Evolutionary conservation across 2,888 invertebrate genomes (phyloP), one percentile per base, ranked within the genome.

Genomic region (Seladonia tumulorum): DNA sequence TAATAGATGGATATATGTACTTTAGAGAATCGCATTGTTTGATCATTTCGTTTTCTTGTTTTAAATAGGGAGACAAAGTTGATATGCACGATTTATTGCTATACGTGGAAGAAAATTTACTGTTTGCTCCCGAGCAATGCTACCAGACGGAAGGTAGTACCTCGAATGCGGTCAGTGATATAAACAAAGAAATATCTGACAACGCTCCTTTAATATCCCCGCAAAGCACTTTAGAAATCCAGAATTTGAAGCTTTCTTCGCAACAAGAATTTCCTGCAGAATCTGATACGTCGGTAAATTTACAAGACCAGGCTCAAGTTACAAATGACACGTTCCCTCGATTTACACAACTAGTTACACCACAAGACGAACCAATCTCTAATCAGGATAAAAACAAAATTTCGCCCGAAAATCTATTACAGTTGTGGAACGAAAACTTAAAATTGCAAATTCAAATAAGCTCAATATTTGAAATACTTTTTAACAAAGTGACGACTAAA

Each of bases 61-160:
- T 81, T 47, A 60, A 10, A 57, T 78, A 92, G 92, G 88, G 45
- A 12, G 86, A 90, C 57, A 73, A 72, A 45, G 90, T 92, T 75
- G 90, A 89, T 66, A 87, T 90, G 90, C 77, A 42, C 25, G 88
- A 83, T 68, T 35, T 89, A 77, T 74, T 87, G 84, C 68, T 79
- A 3, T 91, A 89, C n/a, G 81, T 81, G 14, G 87, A 87, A 18
- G 87, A 89, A 42, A 87, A 81, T 82, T 35, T 82, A 53, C 42
- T 87, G 18, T 70, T 25, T 72, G 18, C 22, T 25, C 82, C 79
- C 5, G 60, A 82, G 0, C 45, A 45, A 66, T 89, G 86, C 78
- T 87, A 81, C 8, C 80, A 72, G 5, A 72, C 66, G 5, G 86
- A 86, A 29, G 57, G 2, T 39, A n/a, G 4, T 25, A n/a, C n/a